Percentiles rank a stretch among this genome's conserved stretches.
Evolutionary conservation across 2,888 invertebrate species (phyloP).

Genomic region (Aricia artaxerxes): DNA sequence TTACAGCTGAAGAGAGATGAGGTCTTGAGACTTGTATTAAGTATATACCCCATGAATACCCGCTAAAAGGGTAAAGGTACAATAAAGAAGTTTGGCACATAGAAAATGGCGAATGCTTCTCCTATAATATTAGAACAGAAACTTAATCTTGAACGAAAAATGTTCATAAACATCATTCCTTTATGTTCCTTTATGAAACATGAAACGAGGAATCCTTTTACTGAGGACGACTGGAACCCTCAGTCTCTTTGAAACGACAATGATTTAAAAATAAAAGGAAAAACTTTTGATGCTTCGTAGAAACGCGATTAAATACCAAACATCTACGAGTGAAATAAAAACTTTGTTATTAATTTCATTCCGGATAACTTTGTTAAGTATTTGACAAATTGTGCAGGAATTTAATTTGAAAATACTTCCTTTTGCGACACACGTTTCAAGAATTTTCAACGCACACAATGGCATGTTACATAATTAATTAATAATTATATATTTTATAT

Average conservation of each 20-base stretch:
- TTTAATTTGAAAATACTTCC: conserved; percentile 2
- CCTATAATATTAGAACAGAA: background rate
- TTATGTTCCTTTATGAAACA: conserved; percentile 17
- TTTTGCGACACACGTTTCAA: background rate
- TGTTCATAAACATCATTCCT: background rate
- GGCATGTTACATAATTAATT: too few relatives aligned
- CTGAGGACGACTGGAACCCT: conserved; percentile 10
- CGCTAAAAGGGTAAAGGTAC: too few relatives aligned
- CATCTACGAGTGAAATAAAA: background rate
- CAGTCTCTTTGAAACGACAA: background rate
- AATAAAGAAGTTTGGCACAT: background rate
- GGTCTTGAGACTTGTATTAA: too few relatives aligned
- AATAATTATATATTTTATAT: too few relatives aligned
- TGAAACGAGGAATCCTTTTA: conserved; percentile 18
- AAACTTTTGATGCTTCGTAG: background rate
- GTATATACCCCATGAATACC: too few relatives aligned
- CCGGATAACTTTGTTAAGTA: background rate
- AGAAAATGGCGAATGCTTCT: background rate
- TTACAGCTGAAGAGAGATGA: background rate
- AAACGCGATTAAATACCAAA: conserved; percentile 16
- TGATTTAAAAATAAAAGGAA: conserved; percentile 12
- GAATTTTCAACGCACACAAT: background rate
- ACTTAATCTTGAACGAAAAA: background rate
- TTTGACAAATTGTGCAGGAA: background rate
- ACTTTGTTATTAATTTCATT: conserved; percentile 12